phyloP scores from a whole-genome alignment of 35 echinoderm and acorn worm genomes.

The Stichopus chloronotus region DNA sequence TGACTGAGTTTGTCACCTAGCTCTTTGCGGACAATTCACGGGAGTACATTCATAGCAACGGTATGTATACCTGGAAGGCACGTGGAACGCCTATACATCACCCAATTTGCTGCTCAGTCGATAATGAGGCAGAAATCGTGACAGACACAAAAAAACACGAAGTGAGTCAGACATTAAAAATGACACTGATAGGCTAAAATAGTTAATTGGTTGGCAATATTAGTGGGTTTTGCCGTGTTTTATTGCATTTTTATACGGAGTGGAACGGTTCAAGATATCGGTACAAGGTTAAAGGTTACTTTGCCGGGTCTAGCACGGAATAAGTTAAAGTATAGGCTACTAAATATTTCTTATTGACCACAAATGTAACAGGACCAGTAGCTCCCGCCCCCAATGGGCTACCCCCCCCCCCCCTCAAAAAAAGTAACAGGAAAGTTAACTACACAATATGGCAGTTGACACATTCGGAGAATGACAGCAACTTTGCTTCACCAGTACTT shows the following conservation, averaged over 20 bases:
- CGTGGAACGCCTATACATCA: not conserved
- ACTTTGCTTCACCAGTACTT: too few relatives aligned
- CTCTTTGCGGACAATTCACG: not conserved
- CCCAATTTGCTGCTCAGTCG: constrained; percentile 38
- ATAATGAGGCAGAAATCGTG: constrained; percentile 44
- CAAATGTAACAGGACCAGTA: too few relatives aligned
- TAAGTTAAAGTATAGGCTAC: too few relatives aligned
- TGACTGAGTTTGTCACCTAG: constrained; percentile 12
- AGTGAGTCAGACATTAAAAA: constrained; percentile 22
- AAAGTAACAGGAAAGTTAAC: too few relatives aligned
- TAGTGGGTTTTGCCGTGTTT: not conserved
- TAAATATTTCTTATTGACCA: too few relatives aligned
- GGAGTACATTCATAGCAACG: constrained; percentile 43
- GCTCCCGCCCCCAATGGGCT: too few relatives aligned
- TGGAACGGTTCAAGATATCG: not conserved
- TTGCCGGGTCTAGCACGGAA: too few relatives aligned
- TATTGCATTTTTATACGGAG: not conserved
- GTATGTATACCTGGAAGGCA: constrained; percentile 51
- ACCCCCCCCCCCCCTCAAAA: too few relatives aligned
- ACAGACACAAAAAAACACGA: not conserved
- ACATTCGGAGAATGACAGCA: too few relatives aligned
- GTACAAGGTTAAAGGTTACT: not conserved
- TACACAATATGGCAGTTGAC: too few relatives aligned
- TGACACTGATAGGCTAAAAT: not conserved
- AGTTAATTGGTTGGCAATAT: not conserved